A percentile compares a stretch with the other conserved stretches of the same genome.
phyloP scores from a whole-genome alignment of 2,113 vertebrate species.

The Danio rerio region DNA sequence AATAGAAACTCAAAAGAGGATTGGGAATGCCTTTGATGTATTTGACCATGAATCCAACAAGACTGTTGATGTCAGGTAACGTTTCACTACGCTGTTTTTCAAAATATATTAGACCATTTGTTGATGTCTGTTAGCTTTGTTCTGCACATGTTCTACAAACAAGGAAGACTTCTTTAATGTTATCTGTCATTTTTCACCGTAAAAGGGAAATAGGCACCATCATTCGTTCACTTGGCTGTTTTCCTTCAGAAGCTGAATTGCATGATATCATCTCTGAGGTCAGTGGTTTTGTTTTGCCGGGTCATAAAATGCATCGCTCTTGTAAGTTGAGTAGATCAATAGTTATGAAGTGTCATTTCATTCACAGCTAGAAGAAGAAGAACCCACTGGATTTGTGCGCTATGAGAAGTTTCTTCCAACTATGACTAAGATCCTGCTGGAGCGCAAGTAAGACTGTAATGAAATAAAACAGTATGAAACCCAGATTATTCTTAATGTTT shows the following conservation, averaged over 20 bases:
- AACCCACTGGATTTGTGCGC: slow-evolving; percentile 81
- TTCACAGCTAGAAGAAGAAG: slow-evolving; percentile 88
- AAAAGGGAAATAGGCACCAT: slow-evolving; percentile 89
- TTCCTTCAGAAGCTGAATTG: slow-evolving; percentile 86
- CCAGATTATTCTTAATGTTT: no score
- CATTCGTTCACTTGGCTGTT: slow-evolving; percentile 89
- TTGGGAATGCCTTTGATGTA: slow-evolving; percentile 86
- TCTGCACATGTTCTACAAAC: background rate
- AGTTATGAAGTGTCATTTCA: slow-evolving; percentile 18
- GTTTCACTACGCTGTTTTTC: background rate
- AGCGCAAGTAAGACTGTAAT: slow-evolving; percentile 79
- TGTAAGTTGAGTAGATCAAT: background rate
- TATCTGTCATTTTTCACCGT: background rate
- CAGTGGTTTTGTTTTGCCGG: background rate
- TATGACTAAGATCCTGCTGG: slow-evolving; percentile 84
- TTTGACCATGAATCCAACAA: slow-evolving; percentile 88
- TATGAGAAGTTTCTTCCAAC: slow-evolving; percentile 89
- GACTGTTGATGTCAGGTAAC: slow-evolving; percentile 91
- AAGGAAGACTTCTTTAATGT: background rate
- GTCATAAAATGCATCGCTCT: background rate
- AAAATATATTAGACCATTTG: background rate
- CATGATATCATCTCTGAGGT: slow-evolving; percentile 79
- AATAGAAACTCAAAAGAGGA: slow-evolving; percentile 82
- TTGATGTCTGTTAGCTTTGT: background rate
- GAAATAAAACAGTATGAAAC: no score